Conservation (phyloP, 2,888 invertebrate species). For the Hypsopygia costalis region DNA sequence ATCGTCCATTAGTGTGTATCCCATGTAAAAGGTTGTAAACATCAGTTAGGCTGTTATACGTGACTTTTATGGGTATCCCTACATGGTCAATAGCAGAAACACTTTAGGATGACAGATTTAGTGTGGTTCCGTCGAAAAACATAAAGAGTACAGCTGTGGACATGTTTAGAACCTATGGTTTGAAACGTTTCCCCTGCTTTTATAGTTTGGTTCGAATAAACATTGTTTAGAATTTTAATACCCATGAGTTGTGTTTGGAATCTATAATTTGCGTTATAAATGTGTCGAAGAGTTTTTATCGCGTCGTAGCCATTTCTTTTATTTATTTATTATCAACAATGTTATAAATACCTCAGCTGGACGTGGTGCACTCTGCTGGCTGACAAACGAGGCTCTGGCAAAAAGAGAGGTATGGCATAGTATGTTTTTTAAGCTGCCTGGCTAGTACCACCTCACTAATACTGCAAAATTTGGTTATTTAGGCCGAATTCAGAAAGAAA, state of each 20-base stretch:
- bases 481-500: no score
- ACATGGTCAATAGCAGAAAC: constrained; percentile 57
- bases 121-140: constrained; percentile 54
- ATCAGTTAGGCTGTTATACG: no score
- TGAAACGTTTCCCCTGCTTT: constrained; percentile 22
- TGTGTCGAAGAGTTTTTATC: no score
- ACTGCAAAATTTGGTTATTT: no score
- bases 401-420: no score
- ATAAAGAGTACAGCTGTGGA: constrained; percentile 64
- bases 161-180: constrained; percentile 56
- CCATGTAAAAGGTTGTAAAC: neutral
- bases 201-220: constrained; percentile 1
- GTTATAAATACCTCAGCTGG: no score
- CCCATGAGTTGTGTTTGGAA: neutral
- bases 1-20: constrained; percentile 2
- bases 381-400: no score
- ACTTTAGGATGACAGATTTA: constrained; percentile 60
- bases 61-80: constrained; percentile 14
- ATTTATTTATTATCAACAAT: no score
- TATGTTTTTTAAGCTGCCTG: no score
- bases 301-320: no score
- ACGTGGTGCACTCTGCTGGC: no score
- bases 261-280: neutral
- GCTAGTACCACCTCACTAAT: no score
- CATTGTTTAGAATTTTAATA: neutral